Percentiles rank a stretch among this genome's conserved stretches.
Evolutionary conservation across 1,140 invertebrate species (phyloP).

Genomic region (Leptinotarsa undecemlineata): DNA sequence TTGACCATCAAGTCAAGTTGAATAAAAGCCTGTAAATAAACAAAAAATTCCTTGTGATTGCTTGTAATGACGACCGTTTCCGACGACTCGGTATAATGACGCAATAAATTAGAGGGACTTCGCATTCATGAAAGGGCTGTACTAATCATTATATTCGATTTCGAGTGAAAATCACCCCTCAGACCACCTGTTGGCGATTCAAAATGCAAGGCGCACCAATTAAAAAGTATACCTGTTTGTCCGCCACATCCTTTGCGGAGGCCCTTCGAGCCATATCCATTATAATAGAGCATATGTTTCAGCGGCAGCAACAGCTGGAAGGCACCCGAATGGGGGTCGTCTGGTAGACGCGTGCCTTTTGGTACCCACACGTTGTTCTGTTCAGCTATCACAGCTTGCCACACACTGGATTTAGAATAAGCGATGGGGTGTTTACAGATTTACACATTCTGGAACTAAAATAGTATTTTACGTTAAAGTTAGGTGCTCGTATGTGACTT

Average conservation of each 20-base stretch:
- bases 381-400: slow-evolving; percentile 3
- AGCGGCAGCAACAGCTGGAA: slow-evolving; percentile 23
- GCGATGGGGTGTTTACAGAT: not conserved
- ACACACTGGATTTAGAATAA: not conserved
- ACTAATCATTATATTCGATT: too few species aligned
- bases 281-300: slow-evolving; percentile 5
- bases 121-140: too few species aligned
- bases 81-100: too few species aligned
- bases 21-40: too few species aligned
- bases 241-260: not conserved
- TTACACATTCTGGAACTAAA: not conserved
- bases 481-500: too few species aligned
- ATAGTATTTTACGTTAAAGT: too few species aligned
- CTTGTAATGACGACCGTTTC: too few species aligned
- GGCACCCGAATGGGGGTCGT: slow-evolving; percentile 30
- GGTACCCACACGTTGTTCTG: not conserved
- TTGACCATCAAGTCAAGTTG: too few species aligned
- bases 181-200: not conserved
- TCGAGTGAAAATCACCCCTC: not conserved
- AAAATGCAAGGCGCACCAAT: not conserved
- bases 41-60: too few species aligned
- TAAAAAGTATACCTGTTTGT: slow-evolving; percentile 1
- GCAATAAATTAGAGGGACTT: too few species aligned
- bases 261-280: not conserved
- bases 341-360: slow-evolving; percentile 33